Base-by-base conservation (phyloP, 2,888 invertebrate species). In the Andrena camellia region DNA sequence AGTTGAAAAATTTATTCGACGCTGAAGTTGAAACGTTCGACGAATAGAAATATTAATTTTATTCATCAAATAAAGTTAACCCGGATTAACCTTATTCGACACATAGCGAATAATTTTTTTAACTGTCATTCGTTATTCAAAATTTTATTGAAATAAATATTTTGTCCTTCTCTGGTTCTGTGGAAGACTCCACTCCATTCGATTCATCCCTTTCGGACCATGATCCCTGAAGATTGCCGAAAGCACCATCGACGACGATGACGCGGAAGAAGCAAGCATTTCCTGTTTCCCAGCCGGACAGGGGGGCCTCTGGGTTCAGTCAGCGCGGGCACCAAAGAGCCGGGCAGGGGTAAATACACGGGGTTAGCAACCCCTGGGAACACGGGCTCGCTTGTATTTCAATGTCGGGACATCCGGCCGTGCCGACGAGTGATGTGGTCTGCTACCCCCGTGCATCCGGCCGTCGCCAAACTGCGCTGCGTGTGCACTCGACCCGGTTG, bases 401-500 rank as follows among this genome's bases (percentile, higher is more conserved):
- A 90, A 90, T 86, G 89, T 89, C 87, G 87, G 86, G 74, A 83
- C 87, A 87, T 90, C 89, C 90, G 88, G 90, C 83, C 68, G 83
- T 81, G 78, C 83, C 89, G 90, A 90, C 92, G 92, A 92, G 92
- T 92, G 92, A 92, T 92, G 92, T 92, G 91, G 92, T 92, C 88
- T 86, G 88, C 90, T 89, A 89, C 90, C 91, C 90, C 90, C 89
- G 89, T 89, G 86, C 87, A 90, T 91, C 89, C 90, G 89, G 90
- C 83, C 87, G 87, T 90, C 88, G 83, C 88, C 91, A 91, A 89
- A 90, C 90, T 90, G 57, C 71, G 69, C 76, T 82, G 85, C 85
- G 83, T 86, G 87, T 81, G 84, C 84, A 76, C 77, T 79, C 70
- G 81, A 68, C 57, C 76, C 75, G 66, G 71, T 71, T 85, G 78